These are phyloP conservation scores for Pangasius sanitwongsei DNA, from an alignment of 2,797 vertebrate species.

Conservation along the genomic window DNA sequence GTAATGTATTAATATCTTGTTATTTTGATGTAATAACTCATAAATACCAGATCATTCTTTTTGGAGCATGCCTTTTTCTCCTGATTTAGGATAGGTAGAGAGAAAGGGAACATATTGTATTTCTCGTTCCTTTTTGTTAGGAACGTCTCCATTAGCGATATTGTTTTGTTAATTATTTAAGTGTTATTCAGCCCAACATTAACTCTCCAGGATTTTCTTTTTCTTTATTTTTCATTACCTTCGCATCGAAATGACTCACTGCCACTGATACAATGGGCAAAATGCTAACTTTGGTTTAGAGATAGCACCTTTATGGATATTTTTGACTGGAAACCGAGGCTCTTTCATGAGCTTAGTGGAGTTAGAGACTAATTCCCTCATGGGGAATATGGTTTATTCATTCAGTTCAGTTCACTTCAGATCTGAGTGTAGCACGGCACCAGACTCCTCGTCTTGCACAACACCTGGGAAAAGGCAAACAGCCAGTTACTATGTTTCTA, in stretches of 20 bases:
- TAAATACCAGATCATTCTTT: background rate
- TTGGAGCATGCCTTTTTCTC: no score
- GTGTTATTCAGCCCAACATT: no score
- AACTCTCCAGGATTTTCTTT: background rate
- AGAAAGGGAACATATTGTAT: background rate
- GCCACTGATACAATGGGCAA: background rate
- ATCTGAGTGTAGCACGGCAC: background rate
- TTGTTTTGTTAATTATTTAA: background rate
- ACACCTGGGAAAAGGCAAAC: background rate
- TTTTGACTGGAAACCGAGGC: background rate
- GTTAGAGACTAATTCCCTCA: background rate
- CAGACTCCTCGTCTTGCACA: background rate
- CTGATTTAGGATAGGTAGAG: background rate
- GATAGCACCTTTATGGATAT: background rate
- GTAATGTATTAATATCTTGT: background rate
- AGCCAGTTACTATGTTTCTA: constrained; percentile 3
- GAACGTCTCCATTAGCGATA: background rate
- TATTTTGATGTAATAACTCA: background rate
- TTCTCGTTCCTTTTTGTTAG: background rate
- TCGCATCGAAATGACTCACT: background rate
- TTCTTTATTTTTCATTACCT: background rate
- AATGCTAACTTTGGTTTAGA: background rate
- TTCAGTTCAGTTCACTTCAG: background rate
- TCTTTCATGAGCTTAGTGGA: constrained; percentile 6
- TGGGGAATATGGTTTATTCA: constrained; percentile 14